Evolutionary conservation across 2,797 vertebrate species (phyloP).

Genomic region (Sebastes trivittatus): DNA sequence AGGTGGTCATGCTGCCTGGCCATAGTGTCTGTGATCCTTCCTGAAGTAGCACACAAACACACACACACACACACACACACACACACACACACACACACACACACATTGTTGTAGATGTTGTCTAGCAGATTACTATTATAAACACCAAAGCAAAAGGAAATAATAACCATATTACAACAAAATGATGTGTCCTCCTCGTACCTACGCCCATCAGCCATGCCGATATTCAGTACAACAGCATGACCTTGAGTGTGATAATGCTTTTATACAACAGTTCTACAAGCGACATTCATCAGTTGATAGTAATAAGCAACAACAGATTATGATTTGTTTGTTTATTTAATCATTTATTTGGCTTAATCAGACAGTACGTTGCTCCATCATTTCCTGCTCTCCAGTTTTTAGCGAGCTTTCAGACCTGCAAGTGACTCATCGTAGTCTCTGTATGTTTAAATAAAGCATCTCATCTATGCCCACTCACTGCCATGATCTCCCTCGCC

Average conservation of each 20-base stretch:
- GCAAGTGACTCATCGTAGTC: not conserved
- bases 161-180: not conserved
- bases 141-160: not conserved
- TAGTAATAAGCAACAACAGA: not conserved
- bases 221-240: not conserved
- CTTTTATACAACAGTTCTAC: no score
- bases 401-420: no score
- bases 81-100: not conserved
- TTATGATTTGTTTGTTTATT: not conserved
- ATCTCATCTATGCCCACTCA: not conserved
- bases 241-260: no score
- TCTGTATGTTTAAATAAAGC: not conserved
- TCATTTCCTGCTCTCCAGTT: no score
- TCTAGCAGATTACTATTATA: not conserved
- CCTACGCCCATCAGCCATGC: not conserved
- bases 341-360: not conserved
- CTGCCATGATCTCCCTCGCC: slow-evolving; percentile 2
- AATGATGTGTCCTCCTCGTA: not conserved
- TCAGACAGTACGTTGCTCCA: no score
- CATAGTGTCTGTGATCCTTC: slow-evolving; percentile 86
- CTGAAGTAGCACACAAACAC: slow-evolving; percentile 65
- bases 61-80: not conserved
- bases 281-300: not conserved
- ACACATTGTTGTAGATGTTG: not conserved
- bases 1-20: slow-evolving; percentile 84